These are phyloP conservation scores for Maccullochella peelii DNA, from an alignment of 2,113 vertebrate species.

Conservation along the genomic window DNA sequence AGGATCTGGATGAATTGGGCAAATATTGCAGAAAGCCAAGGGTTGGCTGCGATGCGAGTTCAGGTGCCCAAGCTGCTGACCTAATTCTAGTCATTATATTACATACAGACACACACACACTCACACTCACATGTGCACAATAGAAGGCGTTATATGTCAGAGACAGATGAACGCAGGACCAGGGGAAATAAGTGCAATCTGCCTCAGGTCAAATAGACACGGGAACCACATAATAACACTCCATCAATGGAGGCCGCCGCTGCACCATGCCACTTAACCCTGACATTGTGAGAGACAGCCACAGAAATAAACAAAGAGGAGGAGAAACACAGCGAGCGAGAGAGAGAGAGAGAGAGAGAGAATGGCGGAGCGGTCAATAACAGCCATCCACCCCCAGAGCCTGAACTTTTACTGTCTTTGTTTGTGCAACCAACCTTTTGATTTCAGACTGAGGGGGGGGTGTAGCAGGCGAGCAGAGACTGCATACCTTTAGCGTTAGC, in stretches of 20 bases:
- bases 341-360: slow-evolving; percentile 37
- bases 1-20: slow-evolving; percentile 79
- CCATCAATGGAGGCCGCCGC: slow-evolving; percentile 71
- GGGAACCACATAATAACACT: slow-evolving; percentile 82
- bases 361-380: slow-evolving; percentile 68
- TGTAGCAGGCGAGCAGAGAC: background rate
- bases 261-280: slow-evolving; percentile 79
- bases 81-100: slow-evolving; percentile 78
- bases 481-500: slow-evolving; percentile 65
- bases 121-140: slow-evolving; percentile 33
- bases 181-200: slow-evolving; percentile 87
- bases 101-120: slow-evolving; percentile 38
- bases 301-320: slow-evolving; percentile 67
- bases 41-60: slow-evolving; percentile 67
- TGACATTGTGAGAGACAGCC: slow-evolving; percentile 67
- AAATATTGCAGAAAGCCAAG: slow-evolving; percentile 74
- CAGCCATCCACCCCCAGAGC: slow-evolving; percentile 57
- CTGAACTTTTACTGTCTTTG: slow-evolving; percentile 72
- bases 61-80: slow-evolving; percentile 75
- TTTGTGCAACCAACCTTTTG: slow-evolving; percentile 67
- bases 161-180: slow-evolving; percentile 70
- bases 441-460: slow-evolving; percentile 47
- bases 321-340: slow-evolving; percentile 14
- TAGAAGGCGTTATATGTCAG: slow-evolving; percentile 70
- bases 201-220: slow-evolving; percentile 82